Conservation (phyloP, 2,888 invertebrate genomes). For the Lucinisca nassula region DNA sequence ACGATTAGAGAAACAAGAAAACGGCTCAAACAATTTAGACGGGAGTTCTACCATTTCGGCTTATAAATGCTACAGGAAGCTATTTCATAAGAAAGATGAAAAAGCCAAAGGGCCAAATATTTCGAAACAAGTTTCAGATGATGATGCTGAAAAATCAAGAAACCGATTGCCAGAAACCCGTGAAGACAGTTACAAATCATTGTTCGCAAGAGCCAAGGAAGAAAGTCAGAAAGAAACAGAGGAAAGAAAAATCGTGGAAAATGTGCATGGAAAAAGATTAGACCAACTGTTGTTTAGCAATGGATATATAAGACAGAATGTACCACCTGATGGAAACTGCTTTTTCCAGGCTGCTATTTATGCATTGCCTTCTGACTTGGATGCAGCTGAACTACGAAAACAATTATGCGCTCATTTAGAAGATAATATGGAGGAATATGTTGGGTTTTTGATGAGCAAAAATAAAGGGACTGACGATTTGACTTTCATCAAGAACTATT, state of each 20-base stretch:
- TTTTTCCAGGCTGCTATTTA: constrained; percentile 7
- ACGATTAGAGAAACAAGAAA: not conserved
- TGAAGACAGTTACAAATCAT: not conserved
- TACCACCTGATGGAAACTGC: constrained; percentile 23
- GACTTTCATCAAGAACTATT: not conserved
- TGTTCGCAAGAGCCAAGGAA: not conserved
- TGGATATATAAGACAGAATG: not conserved
- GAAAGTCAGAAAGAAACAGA: not conserved
- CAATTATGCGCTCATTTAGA: not conserved
- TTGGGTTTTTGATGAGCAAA: not conserved
- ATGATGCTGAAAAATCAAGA: not conserved
- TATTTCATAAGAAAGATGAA: not conserved
- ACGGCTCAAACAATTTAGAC: not conserved
- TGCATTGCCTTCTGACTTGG: not conserved
- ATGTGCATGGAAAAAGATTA: not conserved
- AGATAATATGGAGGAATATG: not conserved
- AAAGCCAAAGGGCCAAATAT: not conserved
- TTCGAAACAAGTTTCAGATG: not conserved
- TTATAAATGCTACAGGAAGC: too few relatives aligned
- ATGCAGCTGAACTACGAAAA: not conserved
- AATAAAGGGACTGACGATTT: not conserved
- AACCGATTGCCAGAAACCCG: not conserved
- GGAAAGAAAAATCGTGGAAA: not conserved
- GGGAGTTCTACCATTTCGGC: too few relatives aligned
- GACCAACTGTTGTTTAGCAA: constrained; percentile 13